A percentile compares a stretch with the other conserved stretches of the same genome.
Conservation (phyloP, 2,797 vertebrate genomes). For the Ptychobarbus kaznakovi region DNA sequence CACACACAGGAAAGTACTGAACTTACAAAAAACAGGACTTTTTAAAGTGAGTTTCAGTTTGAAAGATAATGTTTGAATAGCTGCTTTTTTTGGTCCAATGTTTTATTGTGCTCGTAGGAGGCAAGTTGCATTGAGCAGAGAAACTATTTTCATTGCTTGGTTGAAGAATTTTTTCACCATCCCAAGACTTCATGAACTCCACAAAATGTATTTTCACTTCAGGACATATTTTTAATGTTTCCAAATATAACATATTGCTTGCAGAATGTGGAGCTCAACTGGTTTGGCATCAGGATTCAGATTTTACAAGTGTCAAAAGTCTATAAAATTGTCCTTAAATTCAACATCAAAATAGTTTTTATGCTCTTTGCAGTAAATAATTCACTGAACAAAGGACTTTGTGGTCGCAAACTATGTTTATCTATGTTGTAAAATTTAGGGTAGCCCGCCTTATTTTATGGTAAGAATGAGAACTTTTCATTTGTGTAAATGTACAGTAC, state of each 20-base stretch:
- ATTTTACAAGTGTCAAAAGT: background rate
- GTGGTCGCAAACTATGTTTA: background rate
- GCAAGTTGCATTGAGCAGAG: constrained; percentile 6
- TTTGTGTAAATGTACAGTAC: background rate
- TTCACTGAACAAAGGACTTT: background rate
- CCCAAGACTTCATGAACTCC: constrained; percentile 9
- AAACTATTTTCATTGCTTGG: constrained; percentile 17
- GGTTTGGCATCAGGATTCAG: background rate
- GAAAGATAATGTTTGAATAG: constrained; percentile 36
- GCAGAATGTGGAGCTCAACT: background rate
- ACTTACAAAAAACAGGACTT: constrained; percentile 70
- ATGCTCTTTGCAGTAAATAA: background rate
- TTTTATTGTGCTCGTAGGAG: constrained; percentile 8
- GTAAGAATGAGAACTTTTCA: background rate
- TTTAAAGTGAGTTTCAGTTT: constrained; percentile 31
- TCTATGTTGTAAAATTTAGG: background rate
- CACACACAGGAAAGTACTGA: constrained; percentile 54
- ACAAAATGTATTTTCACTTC: background rate
- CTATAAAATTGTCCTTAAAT: constrained; percentile 3
- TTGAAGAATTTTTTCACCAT: constrained; percentile 10
- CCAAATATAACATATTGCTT: background rate
- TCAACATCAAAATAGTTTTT: background rate
- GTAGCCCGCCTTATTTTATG: background rate
- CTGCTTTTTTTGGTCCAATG: background rate
- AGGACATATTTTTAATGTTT: background rate